These are phyloP conservation scores for Bombyx mori DNA, from an alignment of 1,140 invertebrate genomes.

Conservation along the genomic window DNA sequence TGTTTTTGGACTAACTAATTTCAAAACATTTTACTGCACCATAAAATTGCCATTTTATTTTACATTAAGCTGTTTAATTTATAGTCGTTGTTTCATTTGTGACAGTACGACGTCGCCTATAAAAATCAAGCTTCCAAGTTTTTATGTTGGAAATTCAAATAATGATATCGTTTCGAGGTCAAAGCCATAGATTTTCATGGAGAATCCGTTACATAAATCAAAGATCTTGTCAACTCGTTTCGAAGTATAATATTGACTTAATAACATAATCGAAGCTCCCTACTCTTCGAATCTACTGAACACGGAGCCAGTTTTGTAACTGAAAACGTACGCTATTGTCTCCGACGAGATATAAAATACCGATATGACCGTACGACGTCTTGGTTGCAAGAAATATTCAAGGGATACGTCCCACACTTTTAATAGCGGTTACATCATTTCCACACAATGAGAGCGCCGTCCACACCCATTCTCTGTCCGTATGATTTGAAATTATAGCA, in stretches of 20 bases:
- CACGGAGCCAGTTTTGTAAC: constrained; percentile 53
- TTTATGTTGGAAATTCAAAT: constrained; percentile 2
- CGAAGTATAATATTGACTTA: neutral
- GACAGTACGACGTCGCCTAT: constrained; percentile 28
- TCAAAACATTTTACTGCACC: constrained; percentile 32
- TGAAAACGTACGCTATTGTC: constrained; percentile 65
- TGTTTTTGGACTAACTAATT: constrained; percentile 33
- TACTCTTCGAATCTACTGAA: neutral
- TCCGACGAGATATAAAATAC: constrained; percentile 65
- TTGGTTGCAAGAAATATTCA: constrained; percentile 69
- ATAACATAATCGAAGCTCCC: neutral
- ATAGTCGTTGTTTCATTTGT: constrained; percentile 40
- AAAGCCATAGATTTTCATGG: neutral
- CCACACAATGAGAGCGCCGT: constrained; percentile 69
- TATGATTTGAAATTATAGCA: constrained; percentile 72
- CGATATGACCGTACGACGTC: constrained; percentile 66
- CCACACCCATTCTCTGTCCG: constrained; percentile 70
- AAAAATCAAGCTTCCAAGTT: constrained; percentile 22
- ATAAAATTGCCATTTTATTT: constrained; percentile 43
- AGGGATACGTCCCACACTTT: constrained; percentile 69
- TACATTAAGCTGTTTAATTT: constrained; percentile 44
- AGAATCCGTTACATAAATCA: constrained; percentile 10
- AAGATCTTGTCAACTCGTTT: neutral
- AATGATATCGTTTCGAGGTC: constrained; percentile 1
- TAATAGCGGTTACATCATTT: constrained; percentile 71